Evolutionary conservation across 2,797 vertebrate species (phyloP), one percentile per base, ranked within the genome.

Genomic region (Denticeps clupeoides): DNA sequence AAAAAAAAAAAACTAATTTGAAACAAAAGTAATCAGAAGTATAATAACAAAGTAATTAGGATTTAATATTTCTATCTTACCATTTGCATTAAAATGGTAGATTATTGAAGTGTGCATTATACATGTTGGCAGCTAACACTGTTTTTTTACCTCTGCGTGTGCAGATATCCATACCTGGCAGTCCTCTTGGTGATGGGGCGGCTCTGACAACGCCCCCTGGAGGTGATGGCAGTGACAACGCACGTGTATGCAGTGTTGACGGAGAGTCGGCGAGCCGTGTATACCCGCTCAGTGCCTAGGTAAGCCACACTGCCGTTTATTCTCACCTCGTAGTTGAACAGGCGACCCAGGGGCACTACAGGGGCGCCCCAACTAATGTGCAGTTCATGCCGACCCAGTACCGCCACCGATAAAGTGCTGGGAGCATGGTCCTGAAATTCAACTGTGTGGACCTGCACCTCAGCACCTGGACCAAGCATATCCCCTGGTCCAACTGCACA

Each of bases 291-390:
- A 0, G 61, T 68, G 15, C 73, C 68, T 42, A 74, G 37, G 50
- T 76, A 76, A 2, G 60, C 59, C 23, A 71, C 58, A 23, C 41
- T 31, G 3, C 63, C 67, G 4, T 73, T 76, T 29, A 78, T 45
- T 58, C 60, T 49, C 38, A 78, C 67, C 41, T 78, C 67, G 10
- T 73, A 73, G 55, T 68, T 70, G 45, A 74, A 75, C 8, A 73
- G 65, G 6, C 53, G 56, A 0, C 71, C 75, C 26, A 69, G 32
- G 4, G 65, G 61, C 9, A 38, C 48, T 21, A 42, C 56, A 2
- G 71, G 67, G 24, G 60, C 45, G 0, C 59, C 60, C 70, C 73
- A 78, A 18, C 53, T 67, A 16, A 77, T 56, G 24, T 67, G 65
- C 12, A 77, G 52, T 53, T 77, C 65, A 0, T 70, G 65, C 1